Percentiles rank a stretch among this genome's conserved stretches.
Evolutionary conservation across 2,888 invertebrate species (phyloP).

Genomic region (Acronicta psi): DNA sequence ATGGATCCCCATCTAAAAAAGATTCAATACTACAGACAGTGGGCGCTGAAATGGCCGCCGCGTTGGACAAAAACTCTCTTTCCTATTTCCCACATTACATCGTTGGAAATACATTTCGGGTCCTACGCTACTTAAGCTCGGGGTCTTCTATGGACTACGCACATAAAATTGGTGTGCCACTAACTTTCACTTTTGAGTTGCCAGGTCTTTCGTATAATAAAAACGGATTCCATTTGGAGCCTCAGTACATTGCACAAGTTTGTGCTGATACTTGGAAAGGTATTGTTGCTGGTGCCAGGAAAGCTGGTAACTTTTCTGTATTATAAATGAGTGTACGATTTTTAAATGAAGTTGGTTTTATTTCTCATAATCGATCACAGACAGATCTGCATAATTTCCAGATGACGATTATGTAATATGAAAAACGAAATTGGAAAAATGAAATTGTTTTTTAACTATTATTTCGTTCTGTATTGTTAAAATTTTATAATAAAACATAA

Average conservation of each 20-base stretch:
- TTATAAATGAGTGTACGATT: too few relatives aligned
- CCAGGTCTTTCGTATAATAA: constrained; percentile 84
- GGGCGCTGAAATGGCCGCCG: constrained; percentile 76
- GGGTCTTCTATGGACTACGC: constrained; percentile 92
- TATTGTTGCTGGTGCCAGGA: constrained; percentile 83
- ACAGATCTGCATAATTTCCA: too few relatives aligned
- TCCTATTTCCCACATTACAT: constrained; percentile 79
- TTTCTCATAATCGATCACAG: too few relatives aligned
- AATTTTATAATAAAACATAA: too few relatives aligned
- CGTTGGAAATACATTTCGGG: constrained; percentile 86
- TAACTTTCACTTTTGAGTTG: constrained; percentile 91
- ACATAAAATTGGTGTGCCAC: constrained; percentile 86
- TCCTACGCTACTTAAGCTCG: constrained; percentile 87
- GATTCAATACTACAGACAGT: constrained; percentile 80
- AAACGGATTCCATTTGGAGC: constrained; percentile 88
- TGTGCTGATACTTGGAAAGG: constrained; percentile 90
- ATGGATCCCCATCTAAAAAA: constrained; percentile 83
- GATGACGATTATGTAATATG: too few relatives aligned
- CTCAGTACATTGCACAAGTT: constrained; percentile 87
- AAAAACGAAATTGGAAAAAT: too few relatives aligned
- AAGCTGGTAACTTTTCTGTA: constrained; percentile 65
- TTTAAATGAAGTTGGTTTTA: too few relatives aligned
- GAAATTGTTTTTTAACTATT: too few relatives aligned
- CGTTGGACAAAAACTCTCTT: constrained; percentile 72
- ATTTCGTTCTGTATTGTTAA: too few relatives aligned